Evolutionary conservation across 2,797 vertebrate species (phyloP).

Genomic region (Glossophaga mutica): DNA sequence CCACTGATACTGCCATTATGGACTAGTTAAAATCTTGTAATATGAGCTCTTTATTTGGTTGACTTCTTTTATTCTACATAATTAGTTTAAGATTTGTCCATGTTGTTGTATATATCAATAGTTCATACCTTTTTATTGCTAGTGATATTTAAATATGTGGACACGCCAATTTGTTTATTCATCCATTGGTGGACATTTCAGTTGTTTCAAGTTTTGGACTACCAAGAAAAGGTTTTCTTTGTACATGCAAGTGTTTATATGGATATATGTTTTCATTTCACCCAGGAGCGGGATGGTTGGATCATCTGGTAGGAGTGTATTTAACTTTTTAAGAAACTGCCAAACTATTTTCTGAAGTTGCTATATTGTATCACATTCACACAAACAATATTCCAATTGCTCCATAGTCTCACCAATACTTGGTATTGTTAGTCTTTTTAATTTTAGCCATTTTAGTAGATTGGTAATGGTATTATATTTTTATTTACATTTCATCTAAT

Average conservation of each 20-base stretch:
- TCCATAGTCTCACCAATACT: background rate
- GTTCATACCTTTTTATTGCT: slow-evolving; percentile 19
- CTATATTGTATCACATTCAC: background rate
- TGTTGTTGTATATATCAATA: background rate
- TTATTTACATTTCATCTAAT: background rate
- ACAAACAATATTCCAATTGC: background rate
- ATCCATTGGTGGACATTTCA: background rate
- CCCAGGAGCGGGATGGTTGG: background rate
- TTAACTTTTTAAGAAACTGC: background rate
- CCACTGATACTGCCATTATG: background rate
- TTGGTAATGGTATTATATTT: background rate
- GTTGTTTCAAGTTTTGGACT: slow-evolving; percentile 1
- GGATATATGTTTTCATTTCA: slow-evolving; percentile 13
- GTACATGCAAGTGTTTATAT: background rate
- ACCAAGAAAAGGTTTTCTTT: background rate
- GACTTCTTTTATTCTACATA: background rate
- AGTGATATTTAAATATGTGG: background rate
- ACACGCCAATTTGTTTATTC: background rate
- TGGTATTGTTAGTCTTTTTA: background rate
- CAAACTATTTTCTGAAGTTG: background rate
- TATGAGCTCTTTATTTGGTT: background rate
- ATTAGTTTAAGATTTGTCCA: slow-evolving; percentile 23
- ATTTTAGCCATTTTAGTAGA: background rate
- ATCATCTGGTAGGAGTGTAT: background rate
- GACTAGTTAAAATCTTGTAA: background rate